phyloP scores from a whole-genome alignment of 2,888 invertebrate species.

The Criorhina ranunculi region DNA sequence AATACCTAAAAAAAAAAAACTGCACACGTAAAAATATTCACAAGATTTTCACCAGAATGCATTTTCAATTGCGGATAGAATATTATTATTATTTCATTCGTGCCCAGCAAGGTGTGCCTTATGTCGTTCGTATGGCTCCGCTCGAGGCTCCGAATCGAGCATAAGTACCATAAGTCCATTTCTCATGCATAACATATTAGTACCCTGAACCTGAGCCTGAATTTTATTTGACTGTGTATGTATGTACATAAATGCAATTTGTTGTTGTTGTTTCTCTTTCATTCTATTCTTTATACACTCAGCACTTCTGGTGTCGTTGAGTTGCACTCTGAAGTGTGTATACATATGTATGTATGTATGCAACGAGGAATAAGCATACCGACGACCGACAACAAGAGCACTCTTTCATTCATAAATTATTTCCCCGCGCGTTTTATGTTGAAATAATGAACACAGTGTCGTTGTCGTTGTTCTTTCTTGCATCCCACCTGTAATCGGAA shows the following conservation, averaged over 20 bases:
- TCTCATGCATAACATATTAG: constrained; percentile 67
- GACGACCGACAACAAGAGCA: constrained; percentile 4
- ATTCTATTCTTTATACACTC: constrained; percentile 44
- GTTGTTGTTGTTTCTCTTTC: constrained; percentile 10
- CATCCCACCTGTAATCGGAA: constrained; percentile 68
- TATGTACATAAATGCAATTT: constrained; percentile 26
- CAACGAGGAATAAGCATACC: too few relatives aligned
- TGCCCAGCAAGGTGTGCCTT: constrained; percentile 60
- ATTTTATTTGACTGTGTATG: not conserved
- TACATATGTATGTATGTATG: not conserved
- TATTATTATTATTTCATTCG: constrained; percentile 65
- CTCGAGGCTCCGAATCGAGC: constrained; percentile 19
- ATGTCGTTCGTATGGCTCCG: not conserved
- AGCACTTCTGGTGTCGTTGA: constrained; percentile 59
- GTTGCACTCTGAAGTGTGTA: constrained; percentile 52
- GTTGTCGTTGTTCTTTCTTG: constrained; percentile 57
- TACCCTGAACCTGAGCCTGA: constrained; percentile 69
- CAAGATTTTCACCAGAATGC: constrained; percentile 49
- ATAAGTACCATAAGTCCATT: constrained; percentile 65
- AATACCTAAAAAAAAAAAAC: not conserved
- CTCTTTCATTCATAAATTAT: constrained; percentile 74
- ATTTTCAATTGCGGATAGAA: constrained; percentile 68
- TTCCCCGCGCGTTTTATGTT: constrained; percentile 35
- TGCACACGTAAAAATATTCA: constrained; percentile 9
- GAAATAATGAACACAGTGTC: constrained; percentile 43